Conservation (phyloP, 92 coral and sea anemone genomes). For the Zoanthus sociatus region DNA sequence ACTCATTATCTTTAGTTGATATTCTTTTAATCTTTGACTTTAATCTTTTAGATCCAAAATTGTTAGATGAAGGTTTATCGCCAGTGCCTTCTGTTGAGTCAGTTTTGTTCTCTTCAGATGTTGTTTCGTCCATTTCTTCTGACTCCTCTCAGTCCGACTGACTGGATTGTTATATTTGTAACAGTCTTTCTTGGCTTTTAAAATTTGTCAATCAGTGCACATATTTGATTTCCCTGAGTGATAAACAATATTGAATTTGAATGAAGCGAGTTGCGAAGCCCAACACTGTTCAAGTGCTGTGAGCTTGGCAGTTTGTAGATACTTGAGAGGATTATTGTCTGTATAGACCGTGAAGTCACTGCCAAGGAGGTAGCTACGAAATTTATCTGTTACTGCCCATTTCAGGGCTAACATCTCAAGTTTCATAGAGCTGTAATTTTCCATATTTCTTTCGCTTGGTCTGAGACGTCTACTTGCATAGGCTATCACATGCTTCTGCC, state of each 20-base stretch:
- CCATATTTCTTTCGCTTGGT: constrained; percentile 58
- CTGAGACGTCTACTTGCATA: constrained; percentile 73
- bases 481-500: constrained; percentile 60
- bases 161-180: constrained; percentile 47
- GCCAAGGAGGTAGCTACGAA: constrained; percentile 66
- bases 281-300: constrained; percentile 75
- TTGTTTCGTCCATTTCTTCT: constrained; percentile 25
- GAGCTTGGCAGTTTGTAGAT: constrained; percentile 61
- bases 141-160: constrained; percentile 39
- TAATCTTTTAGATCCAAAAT: constrained; percentile 26
- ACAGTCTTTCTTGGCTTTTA: constrained; percentile 68
- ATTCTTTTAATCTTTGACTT: constrained; percentile 14
- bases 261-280: constrained; percentile 67
- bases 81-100: constrained; percentile 50
- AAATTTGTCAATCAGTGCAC: constrained; percentile 47
- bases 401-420: constrained; percentile 59
- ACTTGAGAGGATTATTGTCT: constrained; percentile 68
- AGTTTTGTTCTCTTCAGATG: constrained; percentile 36
- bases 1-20: background rate
- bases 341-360: constrained; percentile 55
- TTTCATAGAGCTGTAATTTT: constrained; percentile 76
- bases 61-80: constrained; percentile 10
- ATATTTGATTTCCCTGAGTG: too few species aligned
- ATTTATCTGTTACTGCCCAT: constrained; percentile 63
- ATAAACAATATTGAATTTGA: too few species aligned